Conservation (phyloP, 2,113 vertebrate species). For the Tragelaphus imberbis region DNA sequence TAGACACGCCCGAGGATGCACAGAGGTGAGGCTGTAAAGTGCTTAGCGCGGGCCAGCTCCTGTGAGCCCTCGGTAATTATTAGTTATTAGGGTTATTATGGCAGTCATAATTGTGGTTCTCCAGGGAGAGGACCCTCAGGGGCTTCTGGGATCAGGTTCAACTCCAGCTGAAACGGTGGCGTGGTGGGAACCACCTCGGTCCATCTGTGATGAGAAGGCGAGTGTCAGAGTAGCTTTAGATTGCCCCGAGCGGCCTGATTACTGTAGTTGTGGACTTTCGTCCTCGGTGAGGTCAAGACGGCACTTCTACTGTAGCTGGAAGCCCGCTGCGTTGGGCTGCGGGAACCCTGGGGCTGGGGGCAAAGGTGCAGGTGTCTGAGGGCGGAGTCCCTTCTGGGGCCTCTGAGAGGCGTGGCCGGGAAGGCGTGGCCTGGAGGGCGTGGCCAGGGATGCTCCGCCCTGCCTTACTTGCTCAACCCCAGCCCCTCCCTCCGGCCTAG, state of each 20-base stretch:
- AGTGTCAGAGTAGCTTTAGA: rapidly evolving
- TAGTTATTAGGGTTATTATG: neutral
- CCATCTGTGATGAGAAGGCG: neutral
- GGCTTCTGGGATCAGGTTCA: neutral
- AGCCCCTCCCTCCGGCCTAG: neutral
- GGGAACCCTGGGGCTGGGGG: rapidly evolving
- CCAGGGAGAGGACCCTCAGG: neutral
- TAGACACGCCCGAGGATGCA: neutral
- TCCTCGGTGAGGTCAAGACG: rapidly evolving
- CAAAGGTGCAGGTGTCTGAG: neutral
- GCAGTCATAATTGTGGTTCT: neutral
- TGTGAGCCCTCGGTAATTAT: neutral
- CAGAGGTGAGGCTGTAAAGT: rapidly evolving
- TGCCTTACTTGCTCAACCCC: neutral
- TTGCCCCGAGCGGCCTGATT: rapidly evolving
- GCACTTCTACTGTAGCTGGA: neutral
- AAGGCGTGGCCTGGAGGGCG: rapidly evolving
- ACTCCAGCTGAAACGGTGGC: neutral
- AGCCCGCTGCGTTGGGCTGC: rapidly evolving
- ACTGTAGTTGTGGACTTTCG: rapidly evolving
- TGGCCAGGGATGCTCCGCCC: neutral
- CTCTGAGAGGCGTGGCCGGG: neutral
- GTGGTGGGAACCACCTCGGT: neutral
- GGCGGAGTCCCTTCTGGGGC: rapidly evolving
- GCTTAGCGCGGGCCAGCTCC: neutral